Conservation (phyloP, 2,797 vertebrate species). For the Phataginus tricuspis region DNA sequence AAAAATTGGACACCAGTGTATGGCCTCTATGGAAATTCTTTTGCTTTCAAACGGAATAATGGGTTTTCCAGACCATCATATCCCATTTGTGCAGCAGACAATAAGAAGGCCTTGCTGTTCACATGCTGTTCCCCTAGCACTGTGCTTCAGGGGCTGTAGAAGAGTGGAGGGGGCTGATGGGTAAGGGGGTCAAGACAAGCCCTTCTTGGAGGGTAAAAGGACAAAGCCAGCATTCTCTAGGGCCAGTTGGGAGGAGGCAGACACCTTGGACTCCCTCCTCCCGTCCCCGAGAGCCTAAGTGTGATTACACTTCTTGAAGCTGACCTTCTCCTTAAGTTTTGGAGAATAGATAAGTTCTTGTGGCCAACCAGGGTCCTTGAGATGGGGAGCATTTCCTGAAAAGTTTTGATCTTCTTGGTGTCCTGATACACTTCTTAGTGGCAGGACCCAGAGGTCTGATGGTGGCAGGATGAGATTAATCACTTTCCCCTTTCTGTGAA, state of each 20-base stretch:
- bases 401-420: neutral
- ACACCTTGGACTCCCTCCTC: neutral
- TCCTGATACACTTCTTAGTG: neutral
- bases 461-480: neutral
- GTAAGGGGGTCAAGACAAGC: neutral
- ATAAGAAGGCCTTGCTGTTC: neutral
- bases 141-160: neutral
- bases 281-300: neutral
- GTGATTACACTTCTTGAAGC: neutral
- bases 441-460: neutral
- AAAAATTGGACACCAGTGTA: conserved; percentile 26
- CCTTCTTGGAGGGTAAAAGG: neutral
- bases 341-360: neutral
- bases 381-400: neutral
- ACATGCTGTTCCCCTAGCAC: neutral
- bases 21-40: conserved; percentile 26
- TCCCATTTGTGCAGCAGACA: neutral
- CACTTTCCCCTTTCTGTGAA: neutral
- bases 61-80: conserved; percentile 59
- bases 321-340: neutral
- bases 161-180: neutral
- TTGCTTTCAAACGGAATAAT: conserved; percentile 59
- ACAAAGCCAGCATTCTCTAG: neutral
- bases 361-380: neutral
- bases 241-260: neutral